These are phyloP conservation scores for Ptilonorhynchus violaceus DNA, from an alignment of 2,113 vertebrate species.

Conservation along the genomic window DNA sequence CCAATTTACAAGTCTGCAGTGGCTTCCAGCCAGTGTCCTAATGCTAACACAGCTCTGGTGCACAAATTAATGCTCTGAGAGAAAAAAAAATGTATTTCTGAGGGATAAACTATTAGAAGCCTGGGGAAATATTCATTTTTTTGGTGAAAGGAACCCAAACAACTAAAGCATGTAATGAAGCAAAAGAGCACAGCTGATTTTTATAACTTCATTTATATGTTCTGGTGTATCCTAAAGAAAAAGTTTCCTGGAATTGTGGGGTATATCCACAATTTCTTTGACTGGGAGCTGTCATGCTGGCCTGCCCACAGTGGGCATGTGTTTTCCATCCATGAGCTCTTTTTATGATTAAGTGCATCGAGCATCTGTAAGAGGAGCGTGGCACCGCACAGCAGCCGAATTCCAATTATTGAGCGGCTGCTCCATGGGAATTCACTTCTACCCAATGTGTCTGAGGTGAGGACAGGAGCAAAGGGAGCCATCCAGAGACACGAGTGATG, in stretches of 20 bases:
- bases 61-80: not conserved
- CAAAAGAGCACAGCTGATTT: constrained; percentile 43
- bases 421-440: not conserved
- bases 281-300: not conserved
- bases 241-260: constrained; percentile 28
- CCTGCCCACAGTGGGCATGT: constrained; percentile 1
- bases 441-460: not conserved
- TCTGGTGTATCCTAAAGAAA: constrained; percentile 23
- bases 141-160: constrained; percentile 9
- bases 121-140: not conserved
- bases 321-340: constrained; percentile 35
- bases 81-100: not conserved
- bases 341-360: constrained; percentile 14
- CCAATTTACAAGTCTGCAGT: not conserved
- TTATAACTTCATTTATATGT: constrained; percentile 32
- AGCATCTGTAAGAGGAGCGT: not conserved
- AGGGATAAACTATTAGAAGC: not conserved
- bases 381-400: not conserved
- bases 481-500: not conserved
- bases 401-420: not conserved
- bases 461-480: not conserved
- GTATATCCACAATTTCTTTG: not conserved
- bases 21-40: not conserved
- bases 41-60: not conserved
- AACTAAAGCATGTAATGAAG: constrained; percentile 20